A percentile compares a stretch with the other conserved stretches of the same genome.
Conservation (phyloP, 2,797 vertebrate genomes). For the Poeciliopsis infans region DNA sequence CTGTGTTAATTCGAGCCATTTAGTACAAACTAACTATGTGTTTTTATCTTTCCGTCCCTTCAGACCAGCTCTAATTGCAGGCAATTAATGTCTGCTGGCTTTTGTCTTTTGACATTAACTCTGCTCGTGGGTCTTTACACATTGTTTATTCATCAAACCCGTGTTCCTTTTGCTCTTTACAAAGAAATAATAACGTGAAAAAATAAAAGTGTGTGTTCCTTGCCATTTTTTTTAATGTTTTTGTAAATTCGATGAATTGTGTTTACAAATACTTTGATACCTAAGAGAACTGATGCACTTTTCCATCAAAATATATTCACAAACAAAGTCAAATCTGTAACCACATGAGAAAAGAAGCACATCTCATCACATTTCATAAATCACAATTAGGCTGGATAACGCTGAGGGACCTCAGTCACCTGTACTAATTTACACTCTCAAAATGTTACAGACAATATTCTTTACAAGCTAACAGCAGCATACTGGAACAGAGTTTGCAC, state of each 20-base stretch:
- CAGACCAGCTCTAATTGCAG: conserved; percentile 41
- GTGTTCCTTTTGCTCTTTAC: conserved; percentile 8
- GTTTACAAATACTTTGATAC: conserved; percentile 50
- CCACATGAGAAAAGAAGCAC: conserved; percentile 44
- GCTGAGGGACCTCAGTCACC: conserved; percentile 48
- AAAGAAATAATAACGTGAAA: not conserved
- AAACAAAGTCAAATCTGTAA: conserved; percentile 54
- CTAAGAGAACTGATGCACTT: conserved; percentile 42
- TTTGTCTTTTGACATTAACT: conserved; percentile 43
- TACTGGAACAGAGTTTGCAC: conserved; percentile 54
- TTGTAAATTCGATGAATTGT: conserved; percentile 34
- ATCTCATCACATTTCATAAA: conserved; percentile 60
- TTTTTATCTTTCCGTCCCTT: conserved; percentile 42
- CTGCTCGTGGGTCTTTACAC: conserved; percentile 35
- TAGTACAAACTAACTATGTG: conserved; percentile 30
- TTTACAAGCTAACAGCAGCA: conserved; percentile 64
- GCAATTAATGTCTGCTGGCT: conserved; percentile 36
- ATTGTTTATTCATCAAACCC: conserved; percentile 34
- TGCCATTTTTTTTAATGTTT: conserved; percentile 6
- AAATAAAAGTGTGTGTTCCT: conserved; percentile 10
- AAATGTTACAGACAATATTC: conserved; percentile 69
- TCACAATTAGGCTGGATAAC: conserved; percentile 57
- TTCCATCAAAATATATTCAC: conserved; percentile 59
- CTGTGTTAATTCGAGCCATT: conserved; percentile 35
- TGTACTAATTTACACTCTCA: conserved; percentile 64